Evolutionary conservation across 2,888 invertebrate species (phyloP), one percentile per base, ranked within the genome.

Genomic region (Aphidius colemani): DNA sequence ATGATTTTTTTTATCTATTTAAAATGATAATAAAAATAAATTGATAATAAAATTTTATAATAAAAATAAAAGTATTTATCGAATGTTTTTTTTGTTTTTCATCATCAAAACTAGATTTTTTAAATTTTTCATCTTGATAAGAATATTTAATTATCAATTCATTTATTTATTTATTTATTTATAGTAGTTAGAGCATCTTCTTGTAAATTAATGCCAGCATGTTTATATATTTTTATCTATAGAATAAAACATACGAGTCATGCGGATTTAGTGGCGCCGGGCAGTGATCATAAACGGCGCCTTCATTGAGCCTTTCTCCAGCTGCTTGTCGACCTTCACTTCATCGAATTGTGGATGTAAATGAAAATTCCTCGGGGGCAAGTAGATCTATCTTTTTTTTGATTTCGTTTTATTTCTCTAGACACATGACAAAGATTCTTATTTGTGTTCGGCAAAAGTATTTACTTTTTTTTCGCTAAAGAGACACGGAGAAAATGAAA

Each of bases 241-340:
- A 30, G 5, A 30, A 30, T 30, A 30, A 30, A 30, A 30, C 30
- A 30, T 30, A 30, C 30, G 30, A 30, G 30, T 30, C 49, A 64
- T 50, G 56, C 59, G 56, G 55, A 60, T 59, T n/a, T 55, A 60
- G 56, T 64, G 64, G 64, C 64, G 64, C 60, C 56, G 44, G 44
- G 18, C 49, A 18, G 45, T 64, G 45, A 9, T 56, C 50, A 60
- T 64, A 50, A 49, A 64, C 43, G 63, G 51, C 64, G 60, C 46
- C 50, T 60, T 55, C 56, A 41, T 65, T 61, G 58, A 66, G 65
- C 69, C 69, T 69, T 69, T 69, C 69, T 69, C 69, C 62, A 67
- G 61, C 64, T 66, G 67, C 69, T 49, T 66, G 66, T 63, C 69
- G 69, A 67, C 70, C 70, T 70, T 68, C 67, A 66, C 70, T 70